Evolutionary conservation across 2,113 vertebrate genomes (phyloP), one percentile per base, ranked within the genome.

Genomic region (Argyrosomus japonicus): DNA sequence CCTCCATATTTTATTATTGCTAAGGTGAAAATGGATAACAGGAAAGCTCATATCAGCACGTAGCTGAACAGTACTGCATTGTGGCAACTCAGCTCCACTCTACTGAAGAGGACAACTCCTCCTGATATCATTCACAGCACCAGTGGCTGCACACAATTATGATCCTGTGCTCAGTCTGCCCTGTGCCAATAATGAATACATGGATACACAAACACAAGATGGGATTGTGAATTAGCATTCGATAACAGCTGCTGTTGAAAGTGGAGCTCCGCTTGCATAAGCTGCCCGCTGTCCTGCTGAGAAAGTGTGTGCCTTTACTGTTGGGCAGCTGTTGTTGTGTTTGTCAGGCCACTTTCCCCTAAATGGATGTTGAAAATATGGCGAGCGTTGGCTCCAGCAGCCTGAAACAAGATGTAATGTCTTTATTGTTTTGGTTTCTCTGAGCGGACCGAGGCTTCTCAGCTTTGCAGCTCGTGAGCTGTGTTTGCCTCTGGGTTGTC

Each of bases 121-220:
- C 53, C 76, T 70, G 80, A 86, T 81, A 81, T 69, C 79, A 40
- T 27, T 81, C 75, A 60, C 69, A 48, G 77, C 79, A 65, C 78
- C 81, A 72, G 81, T 73, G 81, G 68, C 83, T 78, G 79, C 53
- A 58, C 85, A 79, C 86, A 87, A 80, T 83, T 77, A 86, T 79
- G 74, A 83, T 75, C 79, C 85, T 60, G 82, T 69, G 72, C 76
- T 75, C 64, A 18, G 45, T 11, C 25, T 36, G 73, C 19, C 15
- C 67, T 50, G 61, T 45, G 75, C 81, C 88, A 77, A 75, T 72
- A 75, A 77, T 87, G 85, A 92, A 86, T 77, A 86, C 87, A 87
- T 83, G 87, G 77, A 65, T 85, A 75, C 88, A 89, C 82, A 85
- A 91, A 90, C 79, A 91, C 86, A 88, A 80, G 79, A 75, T 72